Conservation (phyloP, 2,113 vertebrate species). For the Microcebus jonahi region DNA sequence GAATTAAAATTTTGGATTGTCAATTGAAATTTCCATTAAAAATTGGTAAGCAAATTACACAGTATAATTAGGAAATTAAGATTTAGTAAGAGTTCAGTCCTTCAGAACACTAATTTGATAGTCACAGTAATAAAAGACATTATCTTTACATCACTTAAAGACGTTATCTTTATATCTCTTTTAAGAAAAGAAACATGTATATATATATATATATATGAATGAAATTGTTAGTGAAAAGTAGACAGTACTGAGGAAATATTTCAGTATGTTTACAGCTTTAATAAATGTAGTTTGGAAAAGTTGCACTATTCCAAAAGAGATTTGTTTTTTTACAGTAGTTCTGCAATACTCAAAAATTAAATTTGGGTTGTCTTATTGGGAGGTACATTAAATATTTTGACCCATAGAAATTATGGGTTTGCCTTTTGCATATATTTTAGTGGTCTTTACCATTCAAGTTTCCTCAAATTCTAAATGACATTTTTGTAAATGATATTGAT, state of each 20-base stretch:
- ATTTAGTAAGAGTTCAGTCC: slow-evolving; percentile 2
- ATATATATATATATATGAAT: not conserved
- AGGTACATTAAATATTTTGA: slow-evolving; percentile 38
- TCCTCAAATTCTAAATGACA: slow-evolving; percentile 4
- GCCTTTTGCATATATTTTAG: not conserved
- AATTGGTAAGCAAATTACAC: not conserved
- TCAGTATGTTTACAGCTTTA: not conserved
- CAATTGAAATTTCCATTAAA: not conserved
- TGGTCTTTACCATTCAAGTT: not conserved
- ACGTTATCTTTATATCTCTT: not conserved
- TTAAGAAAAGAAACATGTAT: not conserved
- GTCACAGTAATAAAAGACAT: not conserved
- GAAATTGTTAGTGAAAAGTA: slow-evolving; percentile 30
- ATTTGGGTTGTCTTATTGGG: slow-evolving; percentile 7
- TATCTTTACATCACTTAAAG: not conserved
- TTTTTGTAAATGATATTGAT: slow-evolving; percentile 25
- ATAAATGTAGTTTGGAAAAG: not conserved
- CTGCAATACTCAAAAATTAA: not conserved
- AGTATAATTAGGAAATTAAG: not conserved
- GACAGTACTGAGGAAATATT: not conserved
- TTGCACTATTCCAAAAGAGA: not conserved
- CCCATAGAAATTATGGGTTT: not conserved
- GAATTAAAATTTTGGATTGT: not conserved
- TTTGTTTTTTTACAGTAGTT: not conserved
- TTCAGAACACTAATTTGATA: slow-evolving; percentile 14